Base-by-base conservation (phyloP, 2,113 vertebrate genomes). In the Entelurus aequoreus region DNA sequence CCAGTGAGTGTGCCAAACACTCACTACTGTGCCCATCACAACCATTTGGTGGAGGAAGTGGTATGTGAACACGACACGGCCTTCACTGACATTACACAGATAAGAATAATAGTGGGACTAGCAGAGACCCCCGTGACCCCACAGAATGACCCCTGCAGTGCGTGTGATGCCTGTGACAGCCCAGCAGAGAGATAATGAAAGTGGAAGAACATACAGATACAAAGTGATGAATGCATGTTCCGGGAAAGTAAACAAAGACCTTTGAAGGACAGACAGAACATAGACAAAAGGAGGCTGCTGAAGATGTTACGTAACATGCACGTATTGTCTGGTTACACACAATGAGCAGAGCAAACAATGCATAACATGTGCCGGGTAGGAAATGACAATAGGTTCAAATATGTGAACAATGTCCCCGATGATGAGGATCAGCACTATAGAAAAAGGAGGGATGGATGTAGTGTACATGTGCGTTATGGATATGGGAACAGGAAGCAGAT, bases 251-350 rank as follows among this genome's bases (percentile, higher is more conserved):
- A 40, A 57, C 28, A 60, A 52, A 51, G 35, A 61, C 4, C 6
- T 36, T 57, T 51, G 68, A 66, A 69, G 55, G 51, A 46, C 58
- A 48, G 48, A 19, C 44, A 40, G 51, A 54, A 52, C 46, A 48
- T 16, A 54, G 36, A 8, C 9, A 19, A 44, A 10, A 52, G 49
- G 37, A 63, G 15, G 46, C 66, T 61, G 66, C 46, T 57, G 62
- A 40, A 9, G 54, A 49, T 54, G 68, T 68, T 65, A 19, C 37
- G 15, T 64, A 68, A 65, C 63, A 48, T 70, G 35, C 47, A 16
- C 37, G 63, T 57, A 49, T 35, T 37, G 62, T 9, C 14, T 56
- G 55, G 28, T 28, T 14, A 47, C 14, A 4, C 56, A 66, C 35
- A 54, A 14, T 49, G 21, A 62, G 15, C 37, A 11, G 1, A 11